Evolutionary conservation across 2,113 vertebrate genomes (phyloP), one percentile per base, ranked within the genome.

Genomic region (Trichomycterus rosablanca): DNA sequence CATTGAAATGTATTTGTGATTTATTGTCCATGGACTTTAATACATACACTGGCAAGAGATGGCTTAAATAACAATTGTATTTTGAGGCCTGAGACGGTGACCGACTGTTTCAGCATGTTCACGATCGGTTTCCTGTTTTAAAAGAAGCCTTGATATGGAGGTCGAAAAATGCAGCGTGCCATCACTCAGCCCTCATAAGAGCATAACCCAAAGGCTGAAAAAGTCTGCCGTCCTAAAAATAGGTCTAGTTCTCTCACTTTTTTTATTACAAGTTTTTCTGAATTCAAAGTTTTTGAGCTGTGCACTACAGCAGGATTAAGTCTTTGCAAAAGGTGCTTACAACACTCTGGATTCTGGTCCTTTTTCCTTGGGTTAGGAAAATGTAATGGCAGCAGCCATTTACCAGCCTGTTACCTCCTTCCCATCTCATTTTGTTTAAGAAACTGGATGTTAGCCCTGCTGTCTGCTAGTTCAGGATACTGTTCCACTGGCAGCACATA

Each of bases 391-490:
- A n/a, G 43, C 39, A 55, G n/a, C n/a, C n/a, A 44, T 37, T 19
- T n/a, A 22, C 43, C 30, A 16, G 86, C 81, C 84, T 89, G 90
- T 94, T 94, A 94, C 91, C 92, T 94, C 88, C 87, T 92, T 81
- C 92, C 92, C 91, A 94, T 93, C 81, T 94, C 92, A 24, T 90
- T 94, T 89, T 93, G 92, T 91, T 91, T 89, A 85, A 93, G 84
- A 66, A 94, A 94, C 89, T 94, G 91, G 87, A 94, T 91, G 85
- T 94, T 94, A 84, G 86, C 90, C 85, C 89, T 91, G 83, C 91
- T 91, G 88, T 94, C 92, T 67, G 92, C 92, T 55, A 94, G 88
- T 85, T 94, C 91, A 24, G 91, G 90, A 81, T 93, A 94, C 74
- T 94, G 91, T 87, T 94, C 91, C 67, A 93, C 88, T 0, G 92